phyloP scores from a whole-genome alignment of 2,113 vertebrate genomes.

The Carassius gibelio region DNA sequence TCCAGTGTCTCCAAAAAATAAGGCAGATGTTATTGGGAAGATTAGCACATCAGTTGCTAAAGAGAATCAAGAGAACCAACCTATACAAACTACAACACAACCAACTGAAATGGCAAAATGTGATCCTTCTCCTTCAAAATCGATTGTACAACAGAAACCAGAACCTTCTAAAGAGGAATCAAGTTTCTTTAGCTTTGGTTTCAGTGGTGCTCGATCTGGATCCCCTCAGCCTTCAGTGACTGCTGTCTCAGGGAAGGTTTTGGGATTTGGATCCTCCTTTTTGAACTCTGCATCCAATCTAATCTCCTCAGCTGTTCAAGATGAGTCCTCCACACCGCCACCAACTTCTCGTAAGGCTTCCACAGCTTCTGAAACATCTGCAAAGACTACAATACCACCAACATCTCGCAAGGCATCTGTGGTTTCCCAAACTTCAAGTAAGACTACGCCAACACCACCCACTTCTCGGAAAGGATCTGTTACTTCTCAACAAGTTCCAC shows the following conservation, averaged over 20 bases:
- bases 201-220: constrained; percentile 59
- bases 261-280: constrained; percentile 74
- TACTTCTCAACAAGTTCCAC: constrained; percentile 3
- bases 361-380: constrained; percentile 63
- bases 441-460: constrained; percentile 30
- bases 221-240: constrained; percentile 72
- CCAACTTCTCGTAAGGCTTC: constrained; percentile 70
- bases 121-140: constrained; percentile 60
- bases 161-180: constrained; percentile 72
- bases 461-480: constrained; percentile 33
- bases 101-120: constrained; percentile 63
- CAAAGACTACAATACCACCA: constrained; percentile 51
- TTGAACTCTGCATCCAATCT: constrained; percentile 77
- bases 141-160: constrained; percentile 58
- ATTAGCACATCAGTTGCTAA: constrained; percentile 32
- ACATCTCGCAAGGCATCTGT: constrained; percentile 45
- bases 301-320: constrained; percentile 73
- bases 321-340: constrained; percentile 66
- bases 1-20: constrained; percentile 10
- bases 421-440: constrained; percentile 37
- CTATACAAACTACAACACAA: constrained; percentile 52
- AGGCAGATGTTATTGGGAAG: background rate
- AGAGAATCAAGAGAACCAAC: constrained; percentile 56
- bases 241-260: constrained; percentile 76
- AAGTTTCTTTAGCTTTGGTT: constrained; percentile 76